phyloP scores from a whole-genome alignment of 2,113 vertebrate species.

The Campylomormyrus numenius region DNA sequence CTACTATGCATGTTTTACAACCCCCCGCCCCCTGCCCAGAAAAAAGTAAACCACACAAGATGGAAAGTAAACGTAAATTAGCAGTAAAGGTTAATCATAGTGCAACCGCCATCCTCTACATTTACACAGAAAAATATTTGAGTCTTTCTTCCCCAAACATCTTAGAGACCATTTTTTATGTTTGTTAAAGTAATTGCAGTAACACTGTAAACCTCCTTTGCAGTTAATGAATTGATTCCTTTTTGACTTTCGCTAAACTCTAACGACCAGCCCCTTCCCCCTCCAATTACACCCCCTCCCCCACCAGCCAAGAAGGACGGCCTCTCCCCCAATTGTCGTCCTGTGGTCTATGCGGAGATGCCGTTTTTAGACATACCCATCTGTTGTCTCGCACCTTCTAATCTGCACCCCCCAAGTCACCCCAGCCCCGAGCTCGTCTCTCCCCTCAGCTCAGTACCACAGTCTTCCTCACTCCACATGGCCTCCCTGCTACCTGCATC shows the following conservation, averaged over 20 bases:
- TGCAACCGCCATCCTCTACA: neutral
- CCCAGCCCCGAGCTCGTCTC: neutral
- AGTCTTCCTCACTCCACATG: neutral
- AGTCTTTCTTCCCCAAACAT: neutral
- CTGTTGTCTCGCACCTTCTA: conserved; percentile 70
- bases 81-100: neutral
- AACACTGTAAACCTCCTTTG: neutral
- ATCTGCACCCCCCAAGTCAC: conserved; percentile 42
- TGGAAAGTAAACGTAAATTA: neutral
- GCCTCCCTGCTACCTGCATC: neutral
- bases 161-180: neutral
- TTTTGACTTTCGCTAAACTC: conserved; percentile 9
- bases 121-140: neutral
- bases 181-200: neutral
- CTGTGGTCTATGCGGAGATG: conserved; percentile 30
- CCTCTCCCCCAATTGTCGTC: neutral
- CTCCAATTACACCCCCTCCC: neutral
- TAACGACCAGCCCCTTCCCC: neutral
- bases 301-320: neutral
- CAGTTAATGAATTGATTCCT: conserved; percentile 2
- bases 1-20: neutral
- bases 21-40: neutral
- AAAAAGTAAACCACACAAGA: neutral
- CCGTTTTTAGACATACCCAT: conserved; percentile 63
- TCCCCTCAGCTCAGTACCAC: neutral